Percentiles rank a stretch among this genome's conserved stretches.
Evolutionary conservation across 1,140 invertebrate species (phyloP).

Genomic region (Drosophila carrolli): DNA sequence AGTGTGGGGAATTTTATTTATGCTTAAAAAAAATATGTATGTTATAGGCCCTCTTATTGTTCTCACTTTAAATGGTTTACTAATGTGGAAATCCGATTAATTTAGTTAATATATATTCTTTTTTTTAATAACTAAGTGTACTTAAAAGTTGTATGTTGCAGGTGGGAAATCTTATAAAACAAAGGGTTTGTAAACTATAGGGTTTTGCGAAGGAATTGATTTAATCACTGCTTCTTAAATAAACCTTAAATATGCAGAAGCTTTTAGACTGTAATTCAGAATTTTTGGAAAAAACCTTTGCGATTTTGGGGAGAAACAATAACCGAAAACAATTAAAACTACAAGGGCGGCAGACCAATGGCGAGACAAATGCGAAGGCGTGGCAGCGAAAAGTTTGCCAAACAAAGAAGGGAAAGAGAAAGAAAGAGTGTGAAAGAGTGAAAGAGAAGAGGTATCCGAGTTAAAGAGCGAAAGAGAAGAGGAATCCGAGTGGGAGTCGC

Average conservation of each 20-base stretch:
- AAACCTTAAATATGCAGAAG: slow-evolving; percentile 3
- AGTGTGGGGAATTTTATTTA: slow-evolving; percentile 11
- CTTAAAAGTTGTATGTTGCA: too few species aligned
- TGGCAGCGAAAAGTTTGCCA: slow-evolving; percentile 63
- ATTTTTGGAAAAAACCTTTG: slow-evolving; percentile 4
- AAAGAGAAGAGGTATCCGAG: neutral
- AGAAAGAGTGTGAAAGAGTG: neutral
- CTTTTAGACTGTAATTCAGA: neutral
- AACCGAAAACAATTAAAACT: slow-evolving; percentile 75
- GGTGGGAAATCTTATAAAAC: neutral
- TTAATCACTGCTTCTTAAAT: neutral
- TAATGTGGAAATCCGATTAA: neutral
- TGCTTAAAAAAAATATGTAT: neutral
- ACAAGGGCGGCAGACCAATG: slow-evolving; percentile 37
- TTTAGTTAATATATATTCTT: neutral
- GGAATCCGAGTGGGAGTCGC: slow-evolving; percentile 14
- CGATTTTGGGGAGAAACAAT: slow-evolving; percentile 46
- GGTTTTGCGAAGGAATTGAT: neutral
- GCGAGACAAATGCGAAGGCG: slow-evolving; percentile 53
- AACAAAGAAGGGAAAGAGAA: slow-evolving; percentile 24
- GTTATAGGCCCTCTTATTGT: neutral
- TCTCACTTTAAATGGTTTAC: neutral
- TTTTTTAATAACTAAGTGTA: too few species aligned
- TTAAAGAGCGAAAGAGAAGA: neutral
- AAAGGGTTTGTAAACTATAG: neutral